Evolutionary conservation across 1,140 invertebrate genomes (phyloP).

Genomic region (Drosophila rufa): DNA sequence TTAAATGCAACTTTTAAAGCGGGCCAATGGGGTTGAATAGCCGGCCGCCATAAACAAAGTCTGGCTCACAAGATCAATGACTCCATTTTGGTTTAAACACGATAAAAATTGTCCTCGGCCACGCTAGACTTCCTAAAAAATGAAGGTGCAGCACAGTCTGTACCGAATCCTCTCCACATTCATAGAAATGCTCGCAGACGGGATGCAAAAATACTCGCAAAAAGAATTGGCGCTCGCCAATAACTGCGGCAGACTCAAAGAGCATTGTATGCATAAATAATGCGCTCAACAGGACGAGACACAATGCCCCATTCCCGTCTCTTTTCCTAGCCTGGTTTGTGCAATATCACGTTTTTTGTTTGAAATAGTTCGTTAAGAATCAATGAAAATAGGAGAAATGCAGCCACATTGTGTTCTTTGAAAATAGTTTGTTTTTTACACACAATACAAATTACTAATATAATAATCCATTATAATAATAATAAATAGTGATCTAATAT

Average conservation of each 20-base stretch:
- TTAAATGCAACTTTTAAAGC: slow-evolving; percentile 61
- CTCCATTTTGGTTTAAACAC: slow-evolving; percentile 69
- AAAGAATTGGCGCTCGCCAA: slow-evolving; percentile 57
- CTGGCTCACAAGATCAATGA: slow-evolving; percentile 75
- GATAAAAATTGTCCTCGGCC: slow-evolving; percentile 55
- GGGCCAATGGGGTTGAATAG: slow-evolving; percentile 10
- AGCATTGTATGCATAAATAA: slow-evolving; percentile 83
- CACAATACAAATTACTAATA: too few relatives aligned
- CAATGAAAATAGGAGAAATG: background rate
- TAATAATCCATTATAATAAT: too few relatives aligned
- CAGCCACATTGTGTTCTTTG: background rate
- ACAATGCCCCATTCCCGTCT: slow-evolving; percentile 1
- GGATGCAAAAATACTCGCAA: slow-evolving; percentile 31
- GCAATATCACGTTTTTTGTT: slow-evolving; percentile 6
- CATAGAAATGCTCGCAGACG: slow-evolving; percentile 1
- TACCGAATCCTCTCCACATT: slow-evolving; percentile 14
- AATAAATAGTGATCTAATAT: too few relatives aligned
- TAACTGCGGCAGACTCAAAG: slow-evolving; percentile 81
- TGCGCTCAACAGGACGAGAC: slow-evolving; percentile 42
- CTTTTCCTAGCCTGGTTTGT: background rate
- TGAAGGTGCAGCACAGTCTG: slow-evolving; percentile 48
- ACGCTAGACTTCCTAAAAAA: slow-evolving; percentile 41
- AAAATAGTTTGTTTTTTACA: too few relatives aligned
- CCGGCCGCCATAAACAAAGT: slow-evolving; percentile 60
- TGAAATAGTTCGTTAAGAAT: background rate